A percentile compares a stretch with the other conserved stretches of the same genome.
Conservation (phyloP, 2,113 vertebrate genomes). For the Aix galericulata region DNA sequence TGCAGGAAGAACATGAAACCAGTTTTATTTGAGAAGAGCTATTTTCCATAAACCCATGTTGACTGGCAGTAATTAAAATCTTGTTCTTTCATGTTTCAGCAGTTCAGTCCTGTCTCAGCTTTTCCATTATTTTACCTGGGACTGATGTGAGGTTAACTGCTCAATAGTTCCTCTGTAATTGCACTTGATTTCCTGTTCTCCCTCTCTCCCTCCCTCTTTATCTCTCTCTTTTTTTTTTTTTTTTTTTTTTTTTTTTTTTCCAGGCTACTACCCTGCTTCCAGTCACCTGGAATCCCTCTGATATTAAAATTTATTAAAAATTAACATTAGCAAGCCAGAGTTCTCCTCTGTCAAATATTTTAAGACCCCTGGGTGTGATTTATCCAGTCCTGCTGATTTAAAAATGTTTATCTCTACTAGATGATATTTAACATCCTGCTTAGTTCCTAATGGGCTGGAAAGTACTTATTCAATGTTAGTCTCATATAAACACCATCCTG, state of each 20-base stretch:
- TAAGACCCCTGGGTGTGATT: conserved; percentile 55
- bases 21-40: conserved; percentile 16
- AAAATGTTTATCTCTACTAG: conserved; percentile 59
- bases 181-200: conserved; percentile 51
- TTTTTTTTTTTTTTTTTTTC: background rate
- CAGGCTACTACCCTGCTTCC: conserved; percentile 29
- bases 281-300: conserved; percentile 51
- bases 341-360: conserved; percentile 56
- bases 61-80: conserved; percentile 66
- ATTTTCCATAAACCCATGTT: conserved; percentile 49
- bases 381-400: conserved; percentile 59
- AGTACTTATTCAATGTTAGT: conserved; percentile 10
- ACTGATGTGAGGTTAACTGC: conserved; percentile 43
- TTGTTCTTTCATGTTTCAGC: conserved; percentile 53
- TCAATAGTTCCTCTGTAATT: conserved; percentile 36
- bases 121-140: conserved; percentile 41
- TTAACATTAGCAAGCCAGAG: conserved; percentile 57
- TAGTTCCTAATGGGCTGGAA: conserved; percentile 60
- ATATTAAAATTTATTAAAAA: conserved; percentile 69
- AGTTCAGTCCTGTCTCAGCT: conserved; percentile 45
- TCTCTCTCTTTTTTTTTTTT: background rate
- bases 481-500: background rate
- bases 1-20: conserved; percentile 44
- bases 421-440: conserved; percentile 61
- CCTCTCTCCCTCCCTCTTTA: background rate